Percentiles rank a stretch among this genome's conserved stretches.
These are phyloP conservation scores for Fregetta grallaria DNA, from an alignment of 2,113 vertebrate genomes.

Conservation along the genomic window DNA sequence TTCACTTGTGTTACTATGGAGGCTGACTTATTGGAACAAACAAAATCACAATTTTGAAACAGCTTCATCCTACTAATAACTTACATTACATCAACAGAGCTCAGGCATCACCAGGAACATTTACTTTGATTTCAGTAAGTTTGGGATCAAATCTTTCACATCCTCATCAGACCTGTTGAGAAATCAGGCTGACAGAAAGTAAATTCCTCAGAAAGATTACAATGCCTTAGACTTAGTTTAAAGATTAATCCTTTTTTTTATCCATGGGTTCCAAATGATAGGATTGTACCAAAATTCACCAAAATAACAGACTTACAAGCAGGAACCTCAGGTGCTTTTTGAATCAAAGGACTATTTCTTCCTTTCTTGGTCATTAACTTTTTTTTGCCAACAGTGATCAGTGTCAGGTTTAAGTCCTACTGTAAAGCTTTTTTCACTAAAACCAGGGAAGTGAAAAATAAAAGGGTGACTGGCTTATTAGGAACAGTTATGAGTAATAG, in stretches of 20 bases:
- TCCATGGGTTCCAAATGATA: not conserved
- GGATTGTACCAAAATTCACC: not conserved
- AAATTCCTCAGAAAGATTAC: not conserved
- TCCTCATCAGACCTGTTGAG: not conserved
- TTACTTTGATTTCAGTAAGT: not conserved
- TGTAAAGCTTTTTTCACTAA: not conserved
- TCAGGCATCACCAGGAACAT: not conserved
- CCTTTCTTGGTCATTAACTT: not conserved
- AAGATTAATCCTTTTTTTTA: not conserved
- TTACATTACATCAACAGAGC: not conserved
- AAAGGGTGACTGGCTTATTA: not conserved
- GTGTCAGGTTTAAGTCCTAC: not conserved
- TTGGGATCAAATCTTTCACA: not conserved
- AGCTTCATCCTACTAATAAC: not conserved
- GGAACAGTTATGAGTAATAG: conserved; percentile 2
- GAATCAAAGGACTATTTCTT: not conserved
- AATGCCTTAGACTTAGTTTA: not conserved
- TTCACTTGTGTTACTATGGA: not conserved
- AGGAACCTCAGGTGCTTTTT: not conserved
- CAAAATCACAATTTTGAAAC: not conserved
- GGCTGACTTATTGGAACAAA: not conserved
- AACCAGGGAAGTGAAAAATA: not conserved
- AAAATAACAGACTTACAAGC: not conserved
- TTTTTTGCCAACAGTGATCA: not conserved
- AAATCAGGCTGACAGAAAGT: not conserved